Conservation (phyloP, 2,113 vertebrate genomes). For the Sander vitreus region DNA sequence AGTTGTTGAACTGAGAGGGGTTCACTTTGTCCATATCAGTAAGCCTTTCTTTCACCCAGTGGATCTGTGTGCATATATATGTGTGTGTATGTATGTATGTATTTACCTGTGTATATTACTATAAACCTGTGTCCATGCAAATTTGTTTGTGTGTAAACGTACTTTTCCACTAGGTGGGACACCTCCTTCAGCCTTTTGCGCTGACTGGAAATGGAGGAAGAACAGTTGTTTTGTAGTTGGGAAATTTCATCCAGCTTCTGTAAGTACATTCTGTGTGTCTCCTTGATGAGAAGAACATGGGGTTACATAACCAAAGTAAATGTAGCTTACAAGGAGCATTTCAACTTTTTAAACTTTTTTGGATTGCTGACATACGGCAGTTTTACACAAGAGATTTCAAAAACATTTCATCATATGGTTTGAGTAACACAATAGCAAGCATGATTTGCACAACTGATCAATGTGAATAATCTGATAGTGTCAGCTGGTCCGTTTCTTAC, state of each 20-base stretch:
- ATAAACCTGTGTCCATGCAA: neutral
- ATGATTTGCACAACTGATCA: neutral
- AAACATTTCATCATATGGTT: neutral
- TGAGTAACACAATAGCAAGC: neutral
- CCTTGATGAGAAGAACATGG: slow-evolving; percentile 78
- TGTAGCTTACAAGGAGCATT: neutral
- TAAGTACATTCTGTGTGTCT: slow-evolving; percentile 90
- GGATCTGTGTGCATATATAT: neutral
- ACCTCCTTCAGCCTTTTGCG: slow-evolving; percentile 88
- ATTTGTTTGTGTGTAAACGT: slow-evolving; percentile 33
- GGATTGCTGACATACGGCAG: neutral
- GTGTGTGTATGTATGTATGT: neutral
- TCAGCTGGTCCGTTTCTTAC: slow-evolving; percentile 72
- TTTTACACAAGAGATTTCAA: neutral
- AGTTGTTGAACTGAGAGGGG: neutral
- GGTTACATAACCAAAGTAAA: neutral
- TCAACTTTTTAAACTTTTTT: neutral
- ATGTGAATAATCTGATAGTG: neutral
- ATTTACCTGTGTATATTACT: neutral
- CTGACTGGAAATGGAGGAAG: slow-evolving; percentile 86
- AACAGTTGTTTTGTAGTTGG: slow-evolving; percentile 90
- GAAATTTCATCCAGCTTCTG: slow-evolving; percentile 93
- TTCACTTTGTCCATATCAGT: neutral
- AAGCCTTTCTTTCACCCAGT: neutral
- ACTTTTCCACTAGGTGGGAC: slow-evolving; percentile 85